Percentiles rank a stretch among this genome's conserved stretches.
phyloP scores from a whole-genome alignment of 2,888 invertebrate species.

The Masnerella sp. region DNA sequence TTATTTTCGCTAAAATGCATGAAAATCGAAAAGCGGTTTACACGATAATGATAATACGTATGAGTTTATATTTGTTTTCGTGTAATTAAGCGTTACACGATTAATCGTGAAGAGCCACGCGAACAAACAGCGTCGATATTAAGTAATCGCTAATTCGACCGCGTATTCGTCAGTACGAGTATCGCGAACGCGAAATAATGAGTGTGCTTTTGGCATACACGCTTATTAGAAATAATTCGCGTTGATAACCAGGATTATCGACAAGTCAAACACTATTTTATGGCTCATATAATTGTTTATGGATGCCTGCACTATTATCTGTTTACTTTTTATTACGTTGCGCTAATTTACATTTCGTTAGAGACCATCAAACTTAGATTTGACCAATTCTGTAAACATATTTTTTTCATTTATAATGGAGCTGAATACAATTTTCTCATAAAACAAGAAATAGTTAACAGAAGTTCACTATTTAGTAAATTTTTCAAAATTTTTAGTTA shows the following conservation, averaged over 20 bases:
- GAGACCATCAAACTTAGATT: too few relatives aligned
- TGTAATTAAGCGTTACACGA: slow-evolving; percentile 25
- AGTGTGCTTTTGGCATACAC: slow-evolving; percentile 27
- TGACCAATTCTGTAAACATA: too few relatives aligned
- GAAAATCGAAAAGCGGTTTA: too few relatives aligned
- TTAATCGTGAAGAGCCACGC: slow-evolving; percentile 18
- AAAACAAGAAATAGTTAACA: too few relatives aligned
- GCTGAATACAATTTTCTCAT: too few relatives aligned
- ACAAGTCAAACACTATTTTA: slow-evolving; percentile 25
- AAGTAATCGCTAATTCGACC: slow-evolving; percentile 38
- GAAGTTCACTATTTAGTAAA: too few relatives aligned
- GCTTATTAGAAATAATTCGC: slow-evolving; percentile 40
- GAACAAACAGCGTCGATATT: slow-evolving; percentile 24
- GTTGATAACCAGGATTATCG: slow-evolving; percentile 23
- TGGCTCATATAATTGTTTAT: slow-evolving; percentile 17
- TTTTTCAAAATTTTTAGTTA: too few relatives aligned
- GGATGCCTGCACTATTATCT: slow-evolving; percentile 18
- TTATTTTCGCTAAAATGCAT: too few relatives aligned
- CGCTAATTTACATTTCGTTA: slow-evolving; percentile 28
- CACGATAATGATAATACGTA: too few relatives aligned
- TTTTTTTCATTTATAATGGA: too few relatives aligned
- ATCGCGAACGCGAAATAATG: slow-evolving; percentile 32
- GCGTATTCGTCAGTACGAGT: slow-evolving; percentile 9
- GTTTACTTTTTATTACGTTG: slow-evolving; percentile 16
- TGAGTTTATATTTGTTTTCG: slow-evolving; percentile 19